Evolutionary conservation across 2,888 invertebrate species (phyloP), one percentile per base, ranked within the genome.

Genomic region (Leptopterna dolabrata): DNA sequence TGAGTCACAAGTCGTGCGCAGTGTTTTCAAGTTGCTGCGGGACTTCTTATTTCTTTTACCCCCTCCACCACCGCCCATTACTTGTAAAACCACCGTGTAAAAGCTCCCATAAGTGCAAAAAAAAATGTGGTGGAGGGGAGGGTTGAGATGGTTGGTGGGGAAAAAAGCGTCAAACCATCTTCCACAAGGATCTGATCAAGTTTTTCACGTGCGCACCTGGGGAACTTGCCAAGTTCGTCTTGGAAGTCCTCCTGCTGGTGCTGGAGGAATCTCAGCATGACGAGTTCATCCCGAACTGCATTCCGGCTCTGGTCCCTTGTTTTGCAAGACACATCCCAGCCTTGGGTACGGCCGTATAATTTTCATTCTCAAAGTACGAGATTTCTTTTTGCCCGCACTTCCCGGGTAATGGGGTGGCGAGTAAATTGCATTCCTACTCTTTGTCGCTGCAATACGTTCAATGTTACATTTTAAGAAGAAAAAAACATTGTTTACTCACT

Each of bases 181-280:
- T 41, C 45, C 41, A 43, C 27, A 45, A 78, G 73, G 30, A 27
- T 78, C 78, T 78, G 45, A 78, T 78, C 78, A 78, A 78, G 78
- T 78, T 78, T 78, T 78, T 78, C 78, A 78, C 78, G 45, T 45
- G 78, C 47, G 45, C 78, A 78, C 78, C 78, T 78, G 78, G 78
- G 41, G 27, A 78, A 41, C 41, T 36, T n/a, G 30, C 36, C 73
- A 19, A 36, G 36, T 41, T 73, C 29, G 30, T 36, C 30, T 16
- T 29, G n/a, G 36, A 16, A 7, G 11, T n/a, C n/a, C n/a, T 30
- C 11, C 36, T 13, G 19, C 24, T n/a, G 70, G 36, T 30, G 30
- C n/a, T 16, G 30, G 19, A n/a, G 41, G 73, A 73, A 73, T 73
- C 41, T 73, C 36, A 30, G n/a, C 73, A 41, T 73, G 73, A 73